phyloP scores from a whole-genome alignment of 2,113 vertebrate species.

The Sardina pilchardus region DNA sequence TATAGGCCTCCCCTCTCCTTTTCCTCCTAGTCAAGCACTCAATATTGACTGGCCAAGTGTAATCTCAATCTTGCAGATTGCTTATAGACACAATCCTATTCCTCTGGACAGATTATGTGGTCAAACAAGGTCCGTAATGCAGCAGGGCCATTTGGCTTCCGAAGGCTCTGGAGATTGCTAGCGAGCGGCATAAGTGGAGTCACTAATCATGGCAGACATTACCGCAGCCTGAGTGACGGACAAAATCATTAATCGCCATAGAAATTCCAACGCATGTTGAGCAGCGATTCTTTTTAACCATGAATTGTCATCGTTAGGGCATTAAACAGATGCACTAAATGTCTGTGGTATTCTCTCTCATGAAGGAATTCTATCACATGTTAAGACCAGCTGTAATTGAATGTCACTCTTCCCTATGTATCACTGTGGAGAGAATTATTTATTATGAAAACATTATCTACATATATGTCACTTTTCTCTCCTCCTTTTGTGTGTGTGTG shows the following conservation, averaged over 20 bases:
- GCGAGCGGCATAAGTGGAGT: not conserved
- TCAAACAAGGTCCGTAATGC: not conserved
- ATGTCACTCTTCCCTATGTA: not conserved
- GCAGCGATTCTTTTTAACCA: not conserved
- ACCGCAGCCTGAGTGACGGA: not conserved
- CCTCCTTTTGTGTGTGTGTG: not conserved
- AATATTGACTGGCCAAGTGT: not conserved
- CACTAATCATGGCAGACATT: slow-evolving; percentile 1
- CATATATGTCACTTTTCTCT: not conserved
- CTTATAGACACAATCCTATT: not conserved
- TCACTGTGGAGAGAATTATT: not conserved
- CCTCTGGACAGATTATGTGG: slow-evolving; percentile 9
- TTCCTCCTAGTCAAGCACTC: not conserved
- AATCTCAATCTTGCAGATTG: slow-evolving; percentile 10
- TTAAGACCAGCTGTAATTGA: not conserved
- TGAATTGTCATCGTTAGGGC: not conserved
- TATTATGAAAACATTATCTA: not conserved
- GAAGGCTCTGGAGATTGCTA: not conserved
- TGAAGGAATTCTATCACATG: not conserved
- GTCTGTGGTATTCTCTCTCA: not conserved
- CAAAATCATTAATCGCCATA: not conserved
- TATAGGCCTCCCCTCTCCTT: not conserved
- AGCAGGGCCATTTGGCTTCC: not conserved
- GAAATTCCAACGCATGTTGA: not conserved
- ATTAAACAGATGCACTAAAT: slow-evolving; percentile 7